Evolutionary conservation across 2,888 invertebrate species (phyloP).

Genomic region (Alloscopus bannaensis): DNA sequence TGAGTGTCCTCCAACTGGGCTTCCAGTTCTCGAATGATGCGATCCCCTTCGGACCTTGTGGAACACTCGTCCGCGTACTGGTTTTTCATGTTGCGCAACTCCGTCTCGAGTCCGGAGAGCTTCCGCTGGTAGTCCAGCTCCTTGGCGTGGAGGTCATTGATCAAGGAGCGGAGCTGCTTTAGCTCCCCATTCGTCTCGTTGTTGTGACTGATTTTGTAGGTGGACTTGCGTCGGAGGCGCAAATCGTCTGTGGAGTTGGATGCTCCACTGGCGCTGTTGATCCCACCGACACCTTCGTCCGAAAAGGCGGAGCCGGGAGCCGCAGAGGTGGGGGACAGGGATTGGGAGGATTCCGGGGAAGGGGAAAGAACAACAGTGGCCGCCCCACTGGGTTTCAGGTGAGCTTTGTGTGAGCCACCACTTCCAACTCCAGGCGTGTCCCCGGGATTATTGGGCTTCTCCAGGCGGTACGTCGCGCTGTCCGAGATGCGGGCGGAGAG

Average conservation of each 20-base stretch:
- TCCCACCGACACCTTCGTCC: constrained; percentile 60
- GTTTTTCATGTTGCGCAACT: constrained; percentile 72
- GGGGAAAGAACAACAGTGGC: constrained; percentile 40
- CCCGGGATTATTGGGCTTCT: constrained; percentile 64
- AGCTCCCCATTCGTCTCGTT: constrained; percentile 71
- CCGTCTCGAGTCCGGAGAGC: constrained; percentile 72
- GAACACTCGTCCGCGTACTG: constrained; percentile 68
- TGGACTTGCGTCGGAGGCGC: constrained; percentile 73
- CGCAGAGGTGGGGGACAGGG: constrained; percentile 37
- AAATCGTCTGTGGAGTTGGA: constrained; percentile 65
- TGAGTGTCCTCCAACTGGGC: constrained; percentile 72
- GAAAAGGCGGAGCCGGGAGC: constrained; percentile 49
- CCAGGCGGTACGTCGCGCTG: constrained; percentile 73
- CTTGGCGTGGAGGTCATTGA: constrained; percentile 72
- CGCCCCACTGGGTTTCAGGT: constrained; percentile 24
- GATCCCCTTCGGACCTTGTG: constrained; percentile 69
- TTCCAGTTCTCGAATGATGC: constrained; percentile 72
- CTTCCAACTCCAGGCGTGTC: background rate
- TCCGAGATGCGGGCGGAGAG: constrained; percentile 73
- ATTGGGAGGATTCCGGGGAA: constrained; percentile 25
- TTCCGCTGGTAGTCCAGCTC: constrained; percentile 72
- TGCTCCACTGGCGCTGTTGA: constrained; percentile 39
- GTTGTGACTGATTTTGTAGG: constrained; percentile 73
- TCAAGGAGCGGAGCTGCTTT: constrained; percentile 71
- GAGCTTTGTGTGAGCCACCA: constrained; percentile 2